These are phyloP conservation scores for Lycorma delicatula DNA, from an alignment of 1,140 invertebrate species.

Conservation along the genomic window DNA sequence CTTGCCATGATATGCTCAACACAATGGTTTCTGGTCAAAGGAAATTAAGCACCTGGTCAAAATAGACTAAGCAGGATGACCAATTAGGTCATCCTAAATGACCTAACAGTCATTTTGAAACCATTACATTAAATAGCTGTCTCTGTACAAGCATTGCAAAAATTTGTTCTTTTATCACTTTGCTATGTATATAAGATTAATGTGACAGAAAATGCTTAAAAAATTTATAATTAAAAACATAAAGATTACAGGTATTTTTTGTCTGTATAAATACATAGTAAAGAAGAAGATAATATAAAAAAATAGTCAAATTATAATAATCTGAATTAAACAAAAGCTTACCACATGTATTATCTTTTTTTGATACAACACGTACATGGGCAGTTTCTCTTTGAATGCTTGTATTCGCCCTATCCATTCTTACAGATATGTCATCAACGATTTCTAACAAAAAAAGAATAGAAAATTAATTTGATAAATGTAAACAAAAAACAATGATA, in stretches of 20 bases:
- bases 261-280: background rate
- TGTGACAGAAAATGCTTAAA: no score
- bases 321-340: constrained; percentile 33
- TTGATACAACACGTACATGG: constrained; percentile 51
- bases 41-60: no score
- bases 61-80: no score
- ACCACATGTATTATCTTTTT: constrained; percentile 60
- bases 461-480: background rate
- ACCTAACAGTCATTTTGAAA: no score
- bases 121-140: no score
- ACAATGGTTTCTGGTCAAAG: no score
- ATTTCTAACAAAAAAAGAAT: constrained; percentile 47
- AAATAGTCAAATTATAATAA: background rate
- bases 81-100: no score
- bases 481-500: no score
- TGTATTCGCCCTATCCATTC: constrained; percentile 59
- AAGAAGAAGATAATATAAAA: background rate
- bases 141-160: background rate
- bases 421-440: constrained; percentile 66
- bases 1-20: no score
- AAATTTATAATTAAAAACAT: no score
- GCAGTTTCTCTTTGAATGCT: constrained; percentile 57
- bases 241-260: no score
- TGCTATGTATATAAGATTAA: background rate
- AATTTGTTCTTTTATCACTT: background rate